Conservation (phyloP, 2,113 vertebrate genomes). For the human (Homo sapiens) region GRCh38 chr2:111391501-111392000, state of each 20-base stretch:
- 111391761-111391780: not conserved
- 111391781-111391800: not conserved
- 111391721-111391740: too few relatives aligned
- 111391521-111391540: not conserved
- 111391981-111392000: not conserved
- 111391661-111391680: not conserved
- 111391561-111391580: not conserved
- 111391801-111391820: not conserved
- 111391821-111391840: not conserved
- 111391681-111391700: rapidly evolving
- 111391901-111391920: not conserved
- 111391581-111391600: not conserved
- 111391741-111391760: not conserved
- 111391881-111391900: too few relatives aligned
- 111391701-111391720: rapidly evolving
- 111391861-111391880: not conserved
- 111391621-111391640: not conserved
- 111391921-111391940: not conserved
- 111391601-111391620: not conserved
- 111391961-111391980: too few relatives aligned
- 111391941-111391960: rapidly evolving
- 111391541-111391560: not conserved
- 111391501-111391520: not conserved
- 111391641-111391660: not conserved
- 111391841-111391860: not conserved